Conservation (phyloP, 2,888 invertebrate genomes). For the Acanthococcus lagerstroemiae region DNA sequence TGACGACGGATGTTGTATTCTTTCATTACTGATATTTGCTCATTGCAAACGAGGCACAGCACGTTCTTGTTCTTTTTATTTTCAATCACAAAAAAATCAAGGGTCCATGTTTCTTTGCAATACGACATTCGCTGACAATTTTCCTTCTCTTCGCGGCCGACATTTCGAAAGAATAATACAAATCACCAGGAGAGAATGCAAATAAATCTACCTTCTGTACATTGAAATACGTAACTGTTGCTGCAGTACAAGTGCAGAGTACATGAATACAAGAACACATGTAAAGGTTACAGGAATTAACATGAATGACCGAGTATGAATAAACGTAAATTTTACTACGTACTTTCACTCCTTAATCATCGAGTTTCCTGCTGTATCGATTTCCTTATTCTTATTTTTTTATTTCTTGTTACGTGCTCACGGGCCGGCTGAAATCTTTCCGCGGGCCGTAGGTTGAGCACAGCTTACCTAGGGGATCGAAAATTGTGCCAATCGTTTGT, state of each 20-base stretch:
- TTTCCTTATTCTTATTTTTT: no score
- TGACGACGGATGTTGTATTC: conserved; percentile 34
- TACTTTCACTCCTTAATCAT: no score
- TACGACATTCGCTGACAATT: conserved; percentile 14
- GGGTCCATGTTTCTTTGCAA: conserved; percentile 19
- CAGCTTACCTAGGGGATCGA: no score
- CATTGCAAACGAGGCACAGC: conserved; percentile 33
- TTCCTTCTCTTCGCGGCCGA: conserved; percentile 16
- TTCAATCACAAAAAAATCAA: neutral
- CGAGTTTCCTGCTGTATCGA: no score
- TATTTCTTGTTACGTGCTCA: no score
- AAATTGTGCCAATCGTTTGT: no score
- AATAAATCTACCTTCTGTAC: neutral
- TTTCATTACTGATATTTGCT: conserved; percentile 34
- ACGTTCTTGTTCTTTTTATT: conserved; percentile 20
- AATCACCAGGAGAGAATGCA: no score
- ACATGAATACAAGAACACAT: neutral
- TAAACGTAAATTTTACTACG: no score
- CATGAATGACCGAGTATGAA: no score
- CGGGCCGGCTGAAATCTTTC: neutral
- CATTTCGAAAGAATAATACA: neutral
- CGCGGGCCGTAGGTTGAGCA: neutral
- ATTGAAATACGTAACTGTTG: neutral
- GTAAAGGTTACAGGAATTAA: neutral
- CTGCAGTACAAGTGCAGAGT: neutral